Percentiles rank a stretch among this genome's conserved stretches.
These are phyloP conservation scores for Emmelina monodactyla DNA, from an alignment of 2,888 invertebrate species.

Conservation along the genomic window DNA sequence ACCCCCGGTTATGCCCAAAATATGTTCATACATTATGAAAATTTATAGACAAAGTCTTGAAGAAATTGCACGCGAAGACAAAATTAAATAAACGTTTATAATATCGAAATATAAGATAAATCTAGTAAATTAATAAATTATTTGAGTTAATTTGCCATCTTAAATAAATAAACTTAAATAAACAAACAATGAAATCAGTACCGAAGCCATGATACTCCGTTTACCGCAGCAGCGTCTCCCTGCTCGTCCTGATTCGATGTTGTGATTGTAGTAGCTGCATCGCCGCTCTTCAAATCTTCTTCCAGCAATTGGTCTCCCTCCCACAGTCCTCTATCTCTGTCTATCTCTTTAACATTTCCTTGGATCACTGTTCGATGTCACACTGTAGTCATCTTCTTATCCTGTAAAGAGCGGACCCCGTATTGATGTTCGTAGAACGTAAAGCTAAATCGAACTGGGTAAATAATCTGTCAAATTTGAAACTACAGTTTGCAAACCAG, in stretches of 20 bases:
- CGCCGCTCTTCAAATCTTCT: conserved; percentile 51
- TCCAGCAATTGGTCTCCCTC: too few relatives aligned
- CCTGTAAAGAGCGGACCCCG: conserved; percentile 47
- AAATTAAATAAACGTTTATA: too few relatives aligned
- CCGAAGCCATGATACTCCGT: conserved; percentile 48
- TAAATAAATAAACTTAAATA: too few relatives aligned
- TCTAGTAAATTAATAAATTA: too few relatives aligned
- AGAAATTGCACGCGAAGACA: too few relatives aligned
- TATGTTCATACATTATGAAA: too few relatives aligned
- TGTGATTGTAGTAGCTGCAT: conserved; percentile 64
- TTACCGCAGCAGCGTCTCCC: conserved; percentile 53
- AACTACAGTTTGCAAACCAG: conserved; percentile 10
- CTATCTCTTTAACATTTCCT: conserved; percentile 51
- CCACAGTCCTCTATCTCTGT: conserved; percentile 36
- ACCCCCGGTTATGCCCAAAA: too few relatives aligned
- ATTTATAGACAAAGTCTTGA: too few relatives aligned
- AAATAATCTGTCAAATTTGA: neutral
- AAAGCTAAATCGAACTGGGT: conserved; percentile 36
- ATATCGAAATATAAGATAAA: too few relatives aligned
- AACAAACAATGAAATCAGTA: too few relatives aligned
- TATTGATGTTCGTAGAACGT: conserved; percentile 48
- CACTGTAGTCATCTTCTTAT: conserved; percentile 62
- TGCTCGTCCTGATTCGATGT: conserved; percentile 58
- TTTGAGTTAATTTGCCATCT: too few relatives aligned
- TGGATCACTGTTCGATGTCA: conserved; percentile 49